Evolutionary conservation across 2,888 invertebrate species (phyloP).

Genomic region (Chironomus tentans): DNA sequence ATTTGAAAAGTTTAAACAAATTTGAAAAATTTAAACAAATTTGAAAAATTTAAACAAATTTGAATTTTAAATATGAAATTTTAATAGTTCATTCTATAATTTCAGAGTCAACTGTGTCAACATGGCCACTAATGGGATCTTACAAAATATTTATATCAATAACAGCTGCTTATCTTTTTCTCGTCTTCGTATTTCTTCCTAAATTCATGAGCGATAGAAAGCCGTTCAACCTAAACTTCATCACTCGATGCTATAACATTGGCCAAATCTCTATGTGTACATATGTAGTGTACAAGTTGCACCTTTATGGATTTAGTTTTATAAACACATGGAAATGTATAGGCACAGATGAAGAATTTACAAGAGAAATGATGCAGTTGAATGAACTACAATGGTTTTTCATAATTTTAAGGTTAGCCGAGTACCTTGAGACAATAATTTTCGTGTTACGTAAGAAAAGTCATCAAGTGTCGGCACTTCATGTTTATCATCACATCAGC

Average conservation of each 20-base stretch:
- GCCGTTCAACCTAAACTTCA: neutral
- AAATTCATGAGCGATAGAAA: neutral
- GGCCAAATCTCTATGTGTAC: neutral
- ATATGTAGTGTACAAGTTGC: neutral
- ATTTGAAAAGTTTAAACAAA: no score
- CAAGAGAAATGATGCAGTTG: neutral
- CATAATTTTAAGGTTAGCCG: slow-evolving; percentile 41
- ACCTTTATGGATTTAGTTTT: neutral
- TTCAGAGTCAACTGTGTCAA: no score
- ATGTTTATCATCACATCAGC: slow-evolving; percentile 47
- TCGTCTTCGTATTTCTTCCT: neutral
- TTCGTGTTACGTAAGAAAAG: slow-evolving; percentile 47
- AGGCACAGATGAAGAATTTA: neutral
- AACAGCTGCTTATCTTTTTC: neutral
- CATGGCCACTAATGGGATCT: neutral
- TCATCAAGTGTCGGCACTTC: slow-evolving; percentile 45
- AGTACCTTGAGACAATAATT: slow-evolving; percentile 46
- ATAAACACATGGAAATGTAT: neutral
- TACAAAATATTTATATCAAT: neutral
- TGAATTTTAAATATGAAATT: no score
- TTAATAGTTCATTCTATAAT: no score
- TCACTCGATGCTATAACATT: neutral
- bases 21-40: no score
- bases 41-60: no score
- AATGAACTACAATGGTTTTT: neutral